These are phyloP conservation scores for Colletes gigas DNA, from an alignment of 1,140 invertebrate species.

Conservation along the genomic window DNA sequence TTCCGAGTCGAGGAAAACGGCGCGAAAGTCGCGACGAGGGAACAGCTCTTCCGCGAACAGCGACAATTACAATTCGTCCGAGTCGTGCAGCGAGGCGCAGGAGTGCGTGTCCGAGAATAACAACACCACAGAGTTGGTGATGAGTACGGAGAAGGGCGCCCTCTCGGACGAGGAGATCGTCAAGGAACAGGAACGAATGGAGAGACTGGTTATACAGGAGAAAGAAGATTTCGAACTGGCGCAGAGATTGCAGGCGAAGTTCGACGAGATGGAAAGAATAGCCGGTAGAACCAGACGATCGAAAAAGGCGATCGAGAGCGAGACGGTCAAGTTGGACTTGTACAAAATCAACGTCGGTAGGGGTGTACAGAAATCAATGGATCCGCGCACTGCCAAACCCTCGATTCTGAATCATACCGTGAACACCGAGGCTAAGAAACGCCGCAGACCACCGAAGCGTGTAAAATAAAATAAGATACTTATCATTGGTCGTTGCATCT, in stretches of 20 bases:
- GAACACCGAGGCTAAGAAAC: slow-evolving; percentile 52
- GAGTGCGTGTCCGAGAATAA: slow-evolving; percentile 23
- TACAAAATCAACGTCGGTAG: slow-evolving; percentile 28
- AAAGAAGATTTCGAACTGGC: slow-evolving; percentile 77
- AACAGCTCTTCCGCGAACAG: slow-evolving; percentile 30
- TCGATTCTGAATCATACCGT: slow-evolving; percentile 25
- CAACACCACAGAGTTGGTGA: not conserved
- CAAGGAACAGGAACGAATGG: slow-evolving; percentile 73
- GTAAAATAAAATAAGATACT: slow-evolving; percentile 49
- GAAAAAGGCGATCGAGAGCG: slow-evolving; percentile 38
- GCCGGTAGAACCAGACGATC: slow-evolving; percentile 75
- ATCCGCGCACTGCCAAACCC: slow-evolving; percentile 43
- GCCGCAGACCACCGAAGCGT: slow-evolving; percentile 62
- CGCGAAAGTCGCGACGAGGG: slow-evolving; percentile 31
- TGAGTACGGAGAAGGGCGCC: not conserved
- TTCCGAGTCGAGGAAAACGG: slow-evolving; percentile 31
- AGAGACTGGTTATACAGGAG: slow-evolving; percentile 73
- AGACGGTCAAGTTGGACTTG: slow-evolving; percentile 36
- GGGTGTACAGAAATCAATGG: slow-evolving; percentile 32
- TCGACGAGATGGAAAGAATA: slow-evolving; percentile 74
- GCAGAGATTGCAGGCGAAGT: slow-evolving; percentile 72
- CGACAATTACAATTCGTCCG: slow-evolving; percentile 43
- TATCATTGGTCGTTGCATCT: slow-evolving; percentile 21
- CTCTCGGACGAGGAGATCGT: slow-evolving; percentile 67
- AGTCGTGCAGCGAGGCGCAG: slow-evolving; percentile 42